A percentile compares a stretch with the other conserved stretches of the same genome.
Conservation (phyloP, 2,797 vertebrate genomes). For the Phataginus tricuspis region DNA sequence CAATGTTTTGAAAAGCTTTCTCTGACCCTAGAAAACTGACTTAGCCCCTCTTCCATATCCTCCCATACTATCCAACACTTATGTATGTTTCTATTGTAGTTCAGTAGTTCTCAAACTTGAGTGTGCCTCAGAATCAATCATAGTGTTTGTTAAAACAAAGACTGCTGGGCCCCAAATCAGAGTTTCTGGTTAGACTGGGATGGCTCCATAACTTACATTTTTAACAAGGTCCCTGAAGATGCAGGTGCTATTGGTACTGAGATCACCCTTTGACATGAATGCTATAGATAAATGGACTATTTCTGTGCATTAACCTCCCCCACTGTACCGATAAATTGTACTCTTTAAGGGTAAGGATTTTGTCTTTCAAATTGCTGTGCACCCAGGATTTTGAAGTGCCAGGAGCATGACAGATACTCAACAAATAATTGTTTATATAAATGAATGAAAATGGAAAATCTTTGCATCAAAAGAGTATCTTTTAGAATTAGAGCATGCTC, state of each 20-base stretch:
- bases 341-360: neutral
- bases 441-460: neutral
- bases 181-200: neutral
- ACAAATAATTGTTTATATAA: neutral
- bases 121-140: neutral
- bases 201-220: neutral
- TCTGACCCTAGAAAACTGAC: neutral
- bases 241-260: neutral
- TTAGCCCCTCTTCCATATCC: neutral
- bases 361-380: neutral
- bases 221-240: neutral
- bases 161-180: neutral
- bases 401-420: neutral
- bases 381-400: neutral
- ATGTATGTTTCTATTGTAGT: neutral
- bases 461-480: neutral
- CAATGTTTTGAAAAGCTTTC: neutral
- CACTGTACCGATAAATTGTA: neutral
- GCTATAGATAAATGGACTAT: neutral
- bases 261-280: neutral
- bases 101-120: neutral
- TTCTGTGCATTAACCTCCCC: neutral
- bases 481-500: conserved; percentile 24
- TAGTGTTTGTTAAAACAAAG: neutral
- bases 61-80: neutral